A percentile compares a stretch with the other conserved stretches of the same genome.
These are phyloP conservation scores for Alectura lathami DNA, from an alignment of 2,113 vertebrate genomes.

Conservation along the genomic window DNA sequence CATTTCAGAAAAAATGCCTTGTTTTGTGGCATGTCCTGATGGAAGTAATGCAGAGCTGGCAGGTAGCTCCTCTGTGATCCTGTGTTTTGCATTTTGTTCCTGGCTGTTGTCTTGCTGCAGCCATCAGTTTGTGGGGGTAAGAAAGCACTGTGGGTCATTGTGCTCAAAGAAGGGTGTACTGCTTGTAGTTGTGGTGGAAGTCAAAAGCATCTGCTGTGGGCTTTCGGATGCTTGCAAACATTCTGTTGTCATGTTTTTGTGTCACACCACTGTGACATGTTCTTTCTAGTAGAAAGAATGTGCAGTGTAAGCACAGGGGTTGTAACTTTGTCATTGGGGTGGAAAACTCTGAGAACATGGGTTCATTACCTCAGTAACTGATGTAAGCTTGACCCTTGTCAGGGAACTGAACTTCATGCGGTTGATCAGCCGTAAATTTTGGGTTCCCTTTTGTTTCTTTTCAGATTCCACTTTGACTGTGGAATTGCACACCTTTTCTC, in stretches of 20 bases:
- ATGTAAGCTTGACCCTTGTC: neutral
- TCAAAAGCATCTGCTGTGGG: neutral
- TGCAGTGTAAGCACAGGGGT: neutral
- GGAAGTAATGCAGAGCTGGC: neutral
- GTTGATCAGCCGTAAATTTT: neutral
- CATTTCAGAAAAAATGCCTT: neutral
- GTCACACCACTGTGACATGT: neutral
- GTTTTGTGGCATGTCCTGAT: neutral
- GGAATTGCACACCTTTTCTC: neutral
- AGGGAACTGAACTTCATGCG: neutral
- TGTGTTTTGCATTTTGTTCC: neutral
- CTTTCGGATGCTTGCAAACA: no score
- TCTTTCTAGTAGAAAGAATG: neutral
- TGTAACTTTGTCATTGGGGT: neutral
- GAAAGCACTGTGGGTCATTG: neutral
- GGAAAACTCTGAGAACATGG: neutral
- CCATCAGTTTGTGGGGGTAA: neutral
- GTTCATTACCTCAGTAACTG: neutral
- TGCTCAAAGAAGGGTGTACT: neutral
- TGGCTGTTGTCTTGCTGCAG: neutral
- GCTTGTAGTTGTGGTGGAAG: neutral
- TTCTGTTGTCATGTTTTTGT: rapidly evolving
- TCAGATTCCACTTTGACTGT: neutral
- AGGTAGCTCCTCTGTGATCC: neutral
- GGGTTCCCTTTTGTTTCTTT: neutral